Evolutionary conservation across 1,140 invertebrate genomes (phyloP).

Genomic region (Drosophila insularis): DNA sequence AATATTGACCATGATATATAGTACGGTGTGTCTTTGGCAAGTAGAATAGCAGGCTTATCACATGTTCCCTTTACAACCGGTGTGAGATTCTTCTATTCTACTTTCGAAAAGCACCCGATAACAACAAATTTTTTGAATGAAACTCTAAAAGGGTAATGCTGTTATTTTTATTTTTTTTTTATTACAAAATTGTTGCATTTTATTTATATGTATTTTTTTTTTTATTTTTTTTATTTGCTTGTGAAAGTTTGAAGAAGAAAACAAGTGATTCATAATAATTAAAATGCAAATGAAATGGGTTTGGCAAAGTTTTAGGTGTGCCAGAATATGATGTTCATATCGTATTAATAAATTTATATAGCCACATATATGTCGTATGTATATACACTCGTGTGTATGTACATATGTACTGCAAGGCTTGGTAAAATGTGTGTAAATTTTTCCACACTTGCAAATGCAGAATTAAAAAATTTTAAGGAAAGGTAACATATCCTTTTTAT

Average conservation of each 20-base stretch:
- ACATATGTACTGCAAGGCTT: too few relatives aligned
- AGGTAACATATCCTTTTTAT: not conserved
- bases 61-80: conserved; percentile 54
- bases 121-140: conserved; percentile 12
- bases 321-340: not conserved
- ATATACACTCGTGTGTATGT: not conserved
- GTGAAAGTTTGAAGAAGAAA: not conserved
- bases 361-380: too few relatives aligned
- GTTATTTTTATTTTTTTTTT: conserved; percentile 5
- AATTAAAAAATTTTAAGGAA: too few relatives aligned
- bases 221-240: not conserved
- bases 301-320: not conserved
- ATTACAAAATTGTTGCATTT: too few relatives aligned
- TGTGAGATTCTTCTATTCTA: conserved; percentile 81
- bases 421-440: not conserved
- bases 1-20: not conserved
- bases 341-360: not conserved
- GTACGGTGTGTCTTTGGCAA: conserved; percentile 66
- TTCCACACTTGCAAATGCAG: not conserved
- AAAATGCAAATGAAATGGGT: not conserved
- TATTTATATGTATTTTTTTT: not conserved
- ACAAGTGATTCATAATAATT: conserved; percentile 7
- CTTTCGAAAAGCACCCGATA: conserved; percentile 74
- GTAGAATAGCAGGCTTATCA: conserved; percentile 81
- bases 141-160: not conserved